Percentiles rank a stretch among this genome's conserved stretches.
These are phyloP conservation scores for Dreissena polymorpha DNA, from an alignment of 1,140 invertebrate species.

Conservation along the genomic window DNA sequence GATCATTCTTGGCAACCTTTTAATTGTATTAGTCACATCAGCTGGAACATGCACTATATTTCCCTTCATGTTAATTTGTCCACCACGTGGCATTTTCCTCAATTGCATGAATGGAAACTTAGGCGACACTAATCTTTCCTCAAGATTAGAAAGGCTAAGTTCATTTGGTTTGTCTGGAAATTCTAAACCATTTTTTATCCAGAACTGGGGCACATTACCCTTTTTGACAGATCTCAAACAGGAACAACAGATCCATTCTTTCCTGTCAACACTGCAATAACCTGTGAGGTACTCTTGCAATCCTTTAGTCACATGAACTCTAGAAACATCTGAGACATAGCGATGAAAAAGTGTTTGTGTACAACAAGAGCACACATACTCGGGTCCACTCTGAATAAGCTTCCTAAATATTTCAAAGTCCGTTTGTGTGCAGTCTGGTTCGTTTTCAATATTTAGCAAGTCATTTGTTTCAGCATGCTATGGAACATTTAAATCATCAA, in stretches of 20 bases:
- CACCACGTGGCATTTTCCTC: conserved; percentile 36
- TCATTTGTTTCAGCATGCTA: background rate
- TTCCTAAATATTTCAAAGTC: background rate
- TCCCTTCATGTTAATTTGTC: conserved; percentile 21
- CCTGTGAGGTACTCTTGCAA: background rate
- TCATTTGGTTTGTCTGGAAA: conserved; percentile 53
- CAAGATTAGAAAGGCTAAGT: conserved; percentile 16
- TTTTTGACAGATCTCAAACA: conserved; percentile 10
- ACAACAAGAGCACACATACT: conserved; percentile 47
- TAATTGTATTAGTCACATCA: conserved; percentile 35
- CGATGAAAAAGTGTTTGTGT: conserved; percentile 32
- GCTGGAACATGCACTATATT: conserved; percentile 39
- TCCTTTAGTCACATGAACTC: background rate
- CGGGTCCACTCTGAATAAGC: background rate
- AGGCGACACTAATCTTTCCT: conserved; percentile 32
- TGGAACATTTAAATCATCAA: background rate
- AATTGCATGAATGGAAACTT: conserved; percentile 41
- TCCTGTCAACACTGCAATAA: conserved; percentile 20
- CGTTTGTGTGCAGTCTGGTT: background rate
- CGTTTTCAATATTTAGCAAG: background rate
- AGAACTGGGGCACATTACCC: conserved; percentile 41
- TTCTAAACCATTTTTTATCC: conserved; percentile 53
- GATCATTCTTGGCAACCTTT: conserved; percentile 16
- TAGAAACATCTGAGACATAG: conserved; percentile 4
- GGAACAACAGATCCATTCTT: conserved; percentile 36